Evolutionary conservation across 2,888 invertebrate genomes (phyloP), one percentile per base, ranked within the genome.

Genomic region (Cheiracanthium punctorium): DNA sequence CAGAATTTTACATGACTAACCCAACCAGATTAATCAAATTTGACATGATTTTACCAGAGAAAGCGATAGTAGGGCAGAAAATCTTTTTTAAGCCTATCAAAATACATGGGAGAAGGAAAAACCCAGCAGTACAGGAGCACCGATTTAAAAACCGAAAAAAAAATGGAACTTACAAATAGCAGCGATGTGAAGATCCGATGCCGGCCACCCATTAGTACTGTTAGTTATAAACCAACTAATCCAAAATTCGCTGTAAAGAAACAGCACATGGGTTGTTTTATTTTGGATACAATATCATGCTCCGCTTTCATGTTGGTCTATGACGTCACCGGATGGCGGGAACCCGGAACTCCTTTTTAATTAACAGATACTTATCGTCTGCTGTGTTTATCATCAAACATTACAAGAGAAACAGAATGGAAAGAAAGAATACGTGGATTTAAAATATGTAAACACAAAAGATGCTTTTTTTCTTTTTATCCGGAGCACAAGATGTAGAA

Each of bases 311-410:
- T 80, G 58, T 75, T 74, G 80, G 76, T 58, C 32, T 64, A 86
- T 86, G 85, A 86, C 85, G 85, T 86, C 85, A 86, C 80, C 85
- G 85, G 85, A 86, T 86, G 85, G 85, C 85, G 85, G 85, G 85
- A 86, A 86, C 85, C 85, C 85, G 85, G 85, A 86, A 86, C 85
- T 80, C 30, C 80, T 75, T 33, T 80, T 74, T 85, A 75, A 74
- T 86, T 80, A 80, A 80, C 71, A 72, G 64, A 48, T 33, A 32
- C 32, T 52, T 65, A 75, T 37, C 33, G 48, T 64, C 71, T 30
- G 28, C 41, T 76, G 12, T 30, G 41, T 33, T 37, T 41, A 65
- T 75, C 41, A 20, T 28, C 4, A 75, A 28, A 37, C 4, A 37
- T 64, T 37, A 37, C n/a, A n/a, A n/a, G n/a, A n/a, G 2, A 2